Evolutionary conservation across 2,113 vertebrate genomes (phyloP).

Genomic region (Scalopus aquaticus): DNA sequence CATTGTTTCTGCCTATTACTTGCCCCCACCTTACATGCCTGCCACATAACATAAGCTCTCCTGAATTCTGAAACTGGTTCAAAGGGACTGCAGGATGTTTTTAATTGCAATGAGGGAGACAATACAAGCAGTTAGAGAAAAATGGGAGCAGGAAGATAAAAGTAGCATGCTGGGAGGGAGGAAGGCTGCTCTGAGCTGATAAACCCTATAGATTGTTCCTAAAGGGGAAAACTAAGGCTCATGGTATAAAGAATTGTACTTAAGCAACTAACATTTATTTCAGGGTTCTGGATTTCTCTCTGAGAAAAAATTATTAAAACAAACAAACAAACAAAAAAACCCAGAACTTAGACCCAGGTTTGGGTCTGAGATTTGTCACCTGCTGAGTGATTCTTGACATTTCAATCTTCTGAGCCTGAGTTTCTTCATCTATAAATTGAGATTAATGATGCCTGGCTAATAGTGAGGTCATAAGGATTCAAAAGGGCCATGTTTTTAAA

Average conservation of each 20-base stretch:
- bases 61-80: neutral
- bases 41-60: neutral
- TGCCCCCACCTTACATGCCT: neutral
- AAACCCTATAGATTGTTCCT: neutral
- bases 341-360: neutral
- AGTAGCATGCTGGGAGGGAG: neutral
- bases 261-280: neutral
- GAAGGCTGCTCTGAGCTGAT: constrained; percentile 29
- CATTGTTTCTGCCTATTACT: neutral
- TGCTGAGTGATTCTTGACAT: neutral
- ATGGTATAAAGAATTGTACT: neutral
- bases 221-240: neutral
- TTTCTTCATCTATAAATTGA: neutral
- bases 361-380: neutral
- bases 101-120: neutral
- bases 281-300: neutral
- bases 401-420: neutral
- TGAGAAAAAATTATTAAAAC: neutral
- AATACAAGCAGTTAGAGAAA: neutral
- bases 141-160: neutral
- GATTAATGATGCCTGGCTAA: neutral
- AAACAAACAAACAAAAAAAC: too few species aligned
- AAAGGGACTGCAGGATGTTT: constrained; percentile 27
- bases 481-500: neutral
- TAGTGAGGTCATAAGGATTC: neutral